Conservation (phyloP, 2,113 vertebrate genomes). For the Forbesichthys papilliferus region DNA sequence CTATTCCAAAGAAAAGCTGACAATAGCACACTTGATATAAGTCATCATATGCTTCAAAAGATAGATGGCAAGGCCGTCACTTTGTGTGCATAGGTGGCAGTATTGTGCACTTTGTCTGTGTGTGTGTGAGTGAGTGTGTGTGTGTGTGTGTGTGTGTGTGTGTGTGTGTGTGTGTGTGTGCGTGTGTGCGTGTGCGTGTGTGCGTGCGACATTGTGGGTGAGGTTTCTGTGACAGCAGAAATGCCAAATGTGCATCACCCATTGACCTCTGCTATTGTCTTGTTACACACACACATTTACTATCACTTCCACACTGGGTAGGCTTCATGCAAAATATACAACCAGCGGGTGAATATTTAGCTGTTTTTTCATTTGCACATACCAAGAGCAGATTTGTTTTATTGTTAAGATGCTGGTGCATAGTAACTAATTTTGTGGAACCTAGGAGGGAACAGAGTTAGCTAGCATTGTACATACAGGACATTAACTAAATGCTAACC, state of each 20-base stretch:
- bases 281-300: conserved; percentile 8
- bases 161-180: conserved; percentile 31
- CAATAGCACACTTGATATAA: conserved; percentile 58
- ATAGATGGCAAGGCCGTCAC: conserved; percentile 54
- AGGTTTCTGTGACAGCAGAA: conserved; percentile 25
- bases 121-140: conserved; percentile 1
- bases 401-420: no score
- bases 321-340: no score
- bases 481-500: neutral
- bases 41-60: conserved; percentile 43
- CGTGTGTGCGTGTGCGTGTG: conserved; percentile 10
- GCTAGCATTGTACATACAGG: neutral
- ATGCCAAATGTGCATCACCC: conserved; percentile 45
- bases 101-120: neutral
- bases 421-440: neutral
- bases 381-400: no score
- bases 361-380: no score
- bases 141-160: conserved; percentile 15
- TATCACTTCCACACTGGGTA: neutral
- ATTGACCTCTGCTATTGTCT: conserved; percentile 35
- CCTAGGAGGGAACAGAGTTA: neutral
- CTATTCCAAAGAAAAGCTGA: conserved; percentile 50
- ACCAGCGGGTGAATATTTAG: no score
- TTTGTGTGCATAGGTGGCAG: conserved; percentile 30
- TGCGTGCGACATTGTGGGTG: conserved; percentile 22